These are phyloP conservation scores for Botia kubotai DNA, from an alignment of 2,797 vertebrate species.

Conservation along the genomic window DNA sequence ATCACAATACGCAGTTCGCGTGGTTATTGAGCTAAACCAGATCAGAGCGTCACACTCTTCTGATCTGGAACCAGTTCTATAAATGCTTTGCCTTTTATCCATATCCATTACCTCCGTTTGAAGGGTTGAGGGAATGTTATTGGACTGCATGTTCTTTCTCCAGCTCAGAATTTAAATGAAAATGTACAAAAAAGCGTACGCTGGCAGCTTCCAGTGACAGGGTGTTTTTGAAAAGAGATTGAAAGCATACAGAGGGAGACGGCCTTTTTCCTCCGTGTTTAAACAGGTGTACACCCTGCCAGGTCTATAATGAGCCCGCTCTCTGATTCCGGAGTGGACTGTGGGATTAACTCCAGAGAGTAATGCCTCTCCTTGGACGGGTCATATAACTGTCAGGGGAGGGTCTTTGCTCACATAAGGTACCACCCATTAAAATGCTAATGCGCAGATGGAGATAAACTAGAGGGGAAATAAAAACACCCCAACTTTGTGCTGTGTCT, in stretches of 20 bases:
- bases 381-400: slow-evolving; percentile 68
- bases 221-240: slow-evolving; percentile 26
- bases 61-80: slow-evolving; percentile 3
- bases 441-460: slow-evolving; percentile 54
- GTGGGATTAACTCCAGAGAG: slow-evolving; percentile 59
- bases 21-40: neutral
- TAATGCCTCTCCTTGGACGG: slow-evolving; percentile 56
- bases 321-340: slow-evolving; percentile 39
- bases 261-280: slow-evolving; percentile 33
- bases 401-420: slow-evolving; percentile 61
- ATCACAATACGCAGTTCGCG: neutral
- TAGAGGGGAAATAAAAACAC: slow-evolving; percentile 54
- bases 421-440: slow-evolving; percentile 69
- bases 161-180: slow-evolving; percentile 29
- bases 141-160: neutral
- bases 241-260: slow-evolving; percentile 1
- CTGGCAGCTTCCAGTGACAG: slow-evolving; percentile 5
- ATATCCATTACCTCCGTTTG: slow-evolving; percentile 12
- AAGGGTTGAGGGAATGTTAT: neutral
- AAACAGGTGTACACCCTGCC: slow-evolving; percentile 30
- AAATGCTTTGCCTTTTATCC: neutral
- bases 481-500: slow-evolving; percentile 57
- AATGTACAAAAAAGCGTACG: neutral
- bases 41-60: neutral
- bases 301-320: slow-evolving; percentile 40